Conservation (phyloP, 2,113 vertebrate species). For the Chaetorhynchus papuensis region DNA sequence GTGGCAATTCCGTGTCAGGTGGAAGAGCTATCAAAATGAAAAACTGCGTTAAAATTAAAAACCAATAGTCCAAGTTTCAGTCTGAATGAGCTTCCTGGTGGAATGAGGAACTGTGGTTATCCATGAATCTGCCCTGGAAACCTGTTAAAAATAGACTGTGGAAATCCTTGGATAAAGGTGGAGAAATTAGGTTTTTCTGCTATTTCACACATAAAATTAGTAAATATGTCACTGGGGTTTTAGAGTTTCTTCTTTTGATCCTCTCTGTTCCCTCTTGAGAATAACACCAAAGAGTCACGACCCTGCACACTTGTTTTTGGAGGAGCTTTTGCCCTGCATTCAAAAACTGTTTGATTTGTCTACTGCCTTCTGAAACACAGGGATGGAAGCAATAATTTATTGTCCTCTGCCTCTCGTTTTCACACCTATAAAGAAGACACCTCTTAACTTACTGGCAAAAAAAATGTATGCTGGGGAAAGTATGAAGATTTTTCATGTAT, state of each 20-base stretch:
- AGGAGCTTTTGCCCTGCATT: background rate
- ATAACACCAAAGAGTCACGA: background rate
- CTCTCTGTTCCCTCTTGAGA: background rate
- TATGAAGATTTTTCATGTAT: background rate
- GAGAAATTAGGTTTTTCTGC: background rate
- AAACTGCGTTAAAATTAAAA: constrained; percentile 75
- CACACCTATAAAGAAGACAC: background rate
- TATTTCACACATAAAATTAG: background rate
- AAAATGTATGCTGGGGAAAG: background rate
- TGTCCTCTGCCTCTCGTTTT: background rate
- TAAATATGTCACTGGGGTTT: background rate
- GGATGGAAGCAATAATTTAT: background rate
- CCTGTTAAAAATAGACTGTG: background rate
- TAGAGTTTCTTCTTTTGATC: background rate
- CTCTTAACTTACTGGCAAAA: background rate
- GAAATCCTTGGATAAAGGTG: background rate
- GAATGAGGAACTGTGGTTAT: constrained; percentile 49
- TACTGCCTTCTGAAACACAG: background rate
- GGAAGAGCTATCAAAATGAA: constrained; percentile 75
- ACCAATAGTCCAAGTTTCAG: constrained; percentile 71
- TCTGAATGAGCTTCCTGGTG: constrained; percentile 58
- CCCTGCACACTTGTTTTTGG: background rate
- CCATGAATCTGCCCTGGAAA: background rate
- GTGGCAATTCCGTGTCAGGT: constrained; percentile 68
- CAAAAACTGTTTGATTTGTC: background rate